Base-by-base conservation (phyloP, 1,140 invertebrate genomes). In the Euglossa dilemma region DNA sequence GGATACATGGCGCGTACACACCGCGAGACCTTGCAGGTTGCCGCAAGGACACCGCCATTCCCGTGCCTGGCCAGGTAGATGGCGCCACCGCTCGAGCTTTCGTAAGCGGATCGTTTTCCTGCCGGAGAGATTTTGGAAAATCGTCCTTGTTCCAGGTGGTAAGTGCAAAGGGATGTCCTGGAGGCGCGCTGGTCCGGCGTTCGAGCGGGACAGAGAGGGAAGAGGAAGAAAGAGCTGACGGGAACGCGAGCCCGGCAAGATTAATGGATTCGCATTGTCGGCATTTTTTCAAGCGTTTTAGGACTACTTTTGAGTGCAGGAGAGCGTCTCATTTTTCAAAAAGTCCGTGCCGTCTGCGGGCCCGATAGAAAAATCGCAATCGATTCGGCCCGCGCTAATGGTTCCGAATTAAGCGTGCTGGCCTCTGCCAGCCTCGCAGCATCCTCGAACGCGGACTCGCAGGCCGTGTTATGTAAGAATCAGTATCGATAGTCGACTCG, bases 191-290 rank as follows among this genome's bases (percentile, higher is more conserved):
- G 85, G 88, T 85, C 75, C 74, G 25, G 9, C 69, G 52, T 80
- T 36, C 1, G 63, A 79, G 64, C 56, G 76, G 66, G 52, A 82
- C 52, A 82, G 69, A 63, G 84, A 75, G 70, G 73, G 80, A 76
- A 66, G 83, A 84, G 86, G 87, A 86, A 83, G 86, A 85, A 85
- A 89, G 87, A 88, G 80, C 54, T 69, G 79, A 69, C 74, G 77
- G 79, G 80, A 88, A 59, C 83, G 83, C 73, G 83, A 87, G 83
- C 85, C 85, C 25, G 87, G 80, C 84, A 91, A 91, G 91, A 92
- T 92, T 92, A 92, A 92, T 92, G 91, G 91, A 91, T 91, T 89
- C 79, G 70, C 87, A 92, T 92, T 92, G 91, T 92, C 90, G 90
- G 91, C 89, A 90, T 89, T 92, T 92, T 91, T 92, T 91, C 90